Evolutionary conservation across 2,113 vertebrate genomes (phyloP).

Genomic region (Phylloscopus whistleri): DNA sequence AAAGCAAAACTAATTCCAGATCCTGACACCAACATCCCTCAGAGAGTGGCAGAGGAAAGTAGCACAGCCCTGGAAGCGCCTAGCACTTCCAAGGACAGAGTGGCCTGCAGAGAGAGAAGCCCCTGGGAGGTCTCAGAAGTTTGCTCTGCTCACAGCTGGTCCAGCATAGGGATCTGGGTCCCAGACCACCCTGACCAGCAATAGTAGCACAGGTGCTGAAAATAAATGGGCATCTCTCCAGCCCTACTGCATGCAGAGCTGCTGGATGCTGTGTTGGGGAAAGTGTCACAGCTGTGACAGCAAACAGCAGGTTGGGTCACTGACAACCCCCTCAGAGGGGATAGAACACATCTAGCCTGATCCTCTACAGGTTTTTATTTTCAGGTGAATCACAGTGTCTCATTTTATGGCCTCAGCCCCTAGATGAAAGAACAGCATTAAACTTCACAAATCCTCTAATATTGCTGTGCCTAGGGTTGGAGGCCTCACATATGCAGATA

Average conservation of each 20-base stretch:
- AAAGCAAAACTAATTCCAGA: not conserved
- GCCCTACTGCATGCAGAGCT: no score
- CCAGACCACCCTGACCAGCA: rapidly evolving
- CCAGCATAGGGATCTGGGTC: not conserved
- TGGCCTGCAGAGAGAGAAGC: not conserved
- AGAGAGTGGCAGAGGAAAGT: not conserved
- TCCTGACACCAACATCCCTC: not conserved
- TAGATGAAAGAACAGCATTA: not conserved
- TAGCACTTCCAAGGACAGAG: not conserved
- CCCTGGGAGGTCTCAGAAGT: not conserved
- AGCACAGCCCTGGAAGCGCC: rapidly evolving
- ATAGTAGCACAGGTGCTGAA: not conserved
- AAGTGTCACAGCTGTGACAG: not conserved
- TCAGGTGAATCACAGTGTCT: not conserved
- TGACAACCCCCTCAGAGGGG: not conserved
- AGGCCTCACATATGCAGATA: conserved; percentile 42
- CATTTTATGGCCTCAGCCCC: not conserved
- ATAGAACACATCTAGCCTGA: not conserved
- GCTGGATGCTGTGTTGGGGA: rapidly evolving
- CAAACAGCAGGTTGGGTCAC: not conserved
- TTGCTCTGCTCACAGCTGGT: not conserved
- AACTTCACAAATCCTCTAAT: conserved; percentile 53
- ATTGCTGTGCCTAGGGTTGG: not conserved
- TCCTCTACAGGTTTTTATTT: not conserved
- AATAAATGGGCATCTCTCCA: not conserved